Evolutionary conservation across 2,797 vertebrate genomes (phyloP).

Genomic region (Coregonus ussuriensis): DNA sequence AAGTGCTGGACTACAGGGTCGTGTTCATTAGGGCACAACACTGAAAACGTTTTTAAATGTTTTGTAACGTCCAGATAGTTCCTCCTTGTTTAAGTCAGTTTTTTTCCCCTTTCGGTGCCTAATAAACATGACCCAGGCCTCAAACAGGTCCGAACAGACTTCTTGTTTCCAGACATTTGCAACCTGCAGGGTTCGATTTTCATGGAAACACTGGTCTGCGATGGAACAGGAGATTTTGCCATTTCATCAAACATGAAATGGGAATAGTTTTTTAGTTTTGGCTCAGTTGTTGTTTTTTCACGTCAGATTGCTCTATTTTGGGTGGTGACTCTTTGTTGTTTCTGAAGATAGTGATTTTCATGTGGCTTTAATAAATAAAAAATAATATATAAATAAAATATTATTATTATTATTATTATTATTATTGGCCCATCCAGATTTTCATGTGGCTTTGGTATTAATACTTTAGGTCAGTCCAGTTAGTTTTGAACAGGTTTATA

Average conservation of each 20-base stretch:
- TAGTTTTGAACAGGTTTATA: background rate
- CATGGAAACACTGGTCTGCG: conserved; percentile 4
- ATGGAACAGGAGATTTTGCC: background rate
- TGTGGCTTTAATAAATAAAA: background rate
- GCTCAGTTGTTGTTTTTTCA: background rate
- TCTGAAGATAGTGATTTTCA: conserved; percentile 24
- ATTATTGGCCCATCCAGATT: background rate
- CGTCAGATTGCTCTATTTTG: background rate
- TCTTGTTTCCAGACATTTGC: conserved; percentile 31
- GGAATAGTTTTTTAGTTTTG: background rate
- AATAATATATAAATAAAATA: too few species aligned
- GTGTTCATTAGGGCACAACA: too few species aligned
- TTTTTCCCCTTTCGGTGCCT: too few species aligned
- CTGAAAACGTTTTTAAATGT: too few species aligned
- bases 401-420: background rate
- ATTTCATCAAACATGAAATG: background rate
- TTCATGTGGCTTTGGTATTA: conserved; percentile 1
- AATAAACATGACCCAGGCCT: background rate
- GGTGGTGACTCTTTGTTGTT: conserved; percentile 5
- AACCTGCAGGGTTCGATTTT: conserved; percentile 7
- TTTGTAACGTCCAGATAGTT: too few species aligned
- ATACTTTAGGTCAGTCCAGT: too few species aligned
- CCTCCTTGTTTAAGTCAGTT: too few species aligned
- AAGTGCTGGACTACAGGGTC: too few species aligned
- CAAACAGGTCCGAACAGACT: conserved; percentile 23